Evolutionary conservation across 2,888 invertebrate species (phyloP).

Genomic region (Abscondita cerata): DNA sequence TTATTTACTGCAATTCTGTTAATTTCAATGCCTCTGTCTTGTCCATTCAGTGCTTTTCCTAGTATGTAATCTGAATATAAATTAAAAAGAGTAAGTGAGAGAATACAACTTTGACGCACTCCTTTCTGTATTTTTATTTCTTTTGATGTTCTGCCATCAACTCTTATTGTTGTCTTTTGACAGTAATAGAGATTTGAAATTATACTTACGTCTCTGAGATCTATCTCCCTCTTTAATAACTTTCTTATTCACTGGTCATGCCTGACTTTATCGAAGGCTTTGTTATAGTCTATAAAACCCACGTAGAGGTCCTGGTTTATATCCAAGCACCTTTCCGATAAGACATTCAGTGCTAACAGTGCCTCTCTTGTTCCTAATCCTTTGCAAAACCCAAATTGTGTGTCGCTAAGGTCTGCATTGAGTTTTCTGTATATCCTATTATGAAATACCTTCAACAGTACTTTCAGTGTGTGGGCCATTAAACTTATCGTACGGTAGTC

Average conservation of each 20-base stretch:
- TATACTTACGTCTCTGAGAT: not conserved
- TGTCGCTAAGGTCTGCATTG: not conserved
- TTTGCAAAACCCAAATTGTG: not conserved
- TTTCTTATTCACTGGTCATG: not conserved
- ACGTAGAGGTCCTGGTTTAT: not conserved
- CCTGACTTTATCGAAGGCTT: conserved; percentile 1
- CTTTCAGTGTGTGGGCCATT: not conserved
- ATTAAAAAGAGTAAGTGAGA: not conserved
- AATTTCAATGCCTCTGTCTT: not conserved
- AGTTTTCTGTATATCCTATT: not conserved
- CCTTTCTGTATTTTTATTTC: conserved; percentile 1
- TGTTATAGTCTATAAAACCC: not conserved
- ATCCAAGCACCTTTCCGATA: not conserved
- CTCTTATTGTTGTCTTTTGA: conserved; percentile 2
- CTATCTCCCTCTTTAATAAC: not conserved
- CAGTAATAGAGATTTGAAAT: conserved; percentile 1
- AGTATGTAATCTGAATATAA: not conserved
- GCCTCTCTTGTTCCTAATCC: no score
- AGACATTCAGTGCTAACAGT: not conserved
- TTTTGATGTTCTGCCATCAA: not conserved
- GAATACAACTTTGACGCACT: no score
- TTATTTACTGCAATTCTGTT: not conserved
- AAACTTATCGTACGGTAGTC: not conserved
- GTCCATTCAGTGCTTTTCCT: not conserved
- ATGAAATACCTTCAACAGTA: not conserved